Base-by-base conservation (phyloP, 2,797 vertebrate genomes). In the Phataginus tricuspis region DNA sequence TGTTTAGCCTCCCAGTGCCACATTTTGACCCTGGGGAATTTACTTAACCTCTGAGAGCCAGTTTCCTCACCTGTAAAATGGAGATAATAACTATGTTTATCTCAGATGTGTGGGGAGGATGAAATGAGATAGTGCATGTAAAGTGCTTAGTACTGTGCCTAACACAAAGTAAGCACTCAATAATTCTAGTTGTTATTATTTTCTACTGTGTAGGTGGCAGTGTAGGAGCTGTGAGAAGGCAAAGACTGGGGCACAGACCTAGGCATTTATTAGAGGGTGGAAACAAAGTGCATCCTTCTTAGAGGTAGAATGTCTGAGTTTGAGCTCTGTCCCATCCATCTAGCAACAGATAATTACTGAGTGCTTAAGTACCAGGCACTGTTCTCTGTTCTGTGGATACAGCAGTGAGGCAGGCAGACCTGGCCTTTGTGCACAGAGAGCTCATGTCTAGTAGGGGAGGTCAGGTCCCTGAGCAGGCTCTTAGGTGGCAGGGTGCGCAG, bases 61-160 rank as follows among this genome's bases (percentile, higher is more conserved):
- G 72, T 95, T 94, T 95, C 31, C 42, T 95, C 72, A 66, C 59
- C 91, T 92, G 94, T 86, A 37, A 78, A 86, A 89, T 93, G 86
- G 84, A 87, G 79, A 64, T 72, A 39, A 79, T 90, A 55, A 69
- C 45, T 53, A 18, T 79, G 61, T 61, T 90, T 42, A 63, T 72
- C 9, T 87, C 61, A 39, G n/a, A 31, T 59, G n/a, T 45, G 49
- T 21, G 39, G 61, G 79, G 64, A 75, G 39, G 45, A 86, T 42
- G 61, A 86, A 72, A 61, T 78, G 69, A 93, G 53, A 86, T 19
- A 1, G 37, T 39, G 45, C 29, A 0, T 55, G 31, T 39, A 42
- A 86, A 57, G 29, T 63, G 51, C 91, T 72, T 74, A 51, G 72
- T 45, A 51, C 23, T 19, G 88, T 92, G 45, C 78, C 71, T 55